A percentile compares a stretch with the other conserved stretches of the same genome.
Conservation (phyloP, 2,113 vertebrate genomes). For the Lophochroa leadbeateri region DNA sequence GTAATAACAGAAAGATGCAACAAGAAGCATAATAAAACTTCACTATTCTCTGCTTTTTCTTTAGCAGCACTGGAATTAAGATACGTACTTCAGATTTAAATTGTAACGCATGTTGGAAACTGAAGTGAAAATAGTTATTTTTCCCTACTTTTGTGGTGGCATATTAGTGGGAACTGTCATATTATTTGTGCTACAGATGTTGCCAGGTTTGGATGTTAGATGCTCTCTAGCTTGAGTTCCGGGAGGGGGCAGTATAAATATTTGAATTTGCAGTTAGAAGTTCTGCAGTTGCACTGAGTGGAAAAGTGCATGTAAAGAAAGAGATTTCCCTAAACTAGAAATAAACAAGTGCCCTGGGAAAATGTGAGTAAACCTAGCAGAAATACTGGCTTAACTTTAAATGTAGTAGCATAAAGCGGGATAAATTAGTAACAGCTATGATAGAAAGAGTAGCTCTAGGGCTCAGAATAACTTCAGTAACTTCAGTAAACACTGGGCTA, state of each 20-base stretch:
- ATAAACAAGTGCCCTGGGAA: neutral
- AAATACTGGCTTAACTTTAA: neutral
- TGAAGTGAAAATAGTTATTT: neutral
- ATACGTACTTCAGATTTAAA: neutral
- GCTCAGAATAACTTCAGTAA: neutral
- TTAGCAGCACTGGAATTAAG: neutral
- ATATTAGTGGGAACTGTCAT: rapidly evolving
- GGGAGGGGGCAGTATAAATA: neutral
- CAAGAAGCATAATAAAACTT: neutral
- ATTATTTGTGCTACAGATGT: neutral
- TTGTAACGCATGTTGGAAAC: neutral
- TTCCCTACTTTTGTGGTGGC: neutral
- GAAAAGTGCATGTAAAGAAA: neutral
- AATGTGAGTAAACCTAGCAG: neutral
- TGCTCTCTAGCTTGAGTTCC: neutral
- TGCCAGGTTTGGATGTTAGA: neutral
- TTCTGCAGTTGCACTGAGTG: neutral
- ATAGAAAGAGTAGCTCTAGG: neutral
- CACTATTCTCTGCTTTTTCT: neutral
- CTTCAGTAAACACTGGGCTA: neutral
- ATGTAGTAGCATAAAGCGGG: neutral
- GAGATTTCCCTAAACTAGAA: neutral
- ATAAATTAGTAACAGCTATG: neutral
- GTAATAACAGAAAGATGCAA: neutral
- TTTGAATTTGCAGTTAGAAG: neutral